Conservation (phyloP, 1,140 invertebrate genomes). For the Popillia japonica region DNA sequence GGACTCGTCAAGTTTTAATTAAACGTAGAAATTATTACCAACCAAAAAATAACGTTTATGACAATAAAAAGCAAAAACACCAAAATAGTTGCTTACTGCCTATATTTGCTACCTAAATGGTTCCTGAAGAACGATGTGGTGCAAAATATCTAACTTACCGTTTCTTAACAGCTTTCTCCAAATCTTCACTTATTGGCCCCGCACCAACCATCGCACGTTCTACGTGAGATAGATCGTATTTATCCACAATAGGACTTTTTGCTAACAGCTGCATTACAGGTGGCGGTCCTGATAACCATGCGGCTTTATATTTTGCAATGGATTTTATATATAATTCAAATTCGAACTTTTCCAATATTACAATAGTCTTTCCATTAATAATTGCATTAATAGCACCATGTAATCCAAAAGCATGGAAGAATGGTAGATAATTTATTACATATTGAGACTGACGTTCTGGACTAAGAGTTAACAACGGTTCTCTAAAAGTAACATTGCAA, state of each 20-base stretch:
- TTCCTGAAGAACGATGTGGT: background rate
- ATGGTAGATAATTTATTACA: background rate
- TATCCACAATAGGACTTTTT: conserved; percentile 69
- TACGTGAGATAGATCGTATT: conserved; percentile 64
- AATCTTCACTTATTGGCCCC: conserved; percentile 61
- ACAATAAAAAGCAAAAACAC: too few relatives aligned
- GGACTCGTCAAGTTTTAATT: too few relatives aligned
- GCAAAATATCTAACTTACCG: conserved; percentile 46
- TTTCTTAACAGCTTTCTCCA: conserved; percentile 57
- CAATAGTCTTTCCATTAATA: background rate
- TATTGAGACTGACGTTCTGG: background rate
- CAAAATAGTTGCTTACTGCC: too few relatives aligned
- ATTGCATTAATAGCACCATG: background rate
- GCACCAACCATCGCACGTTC: conserved; percentile 60
- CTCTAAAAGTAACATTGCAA: background rate
- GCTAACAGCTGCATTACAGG: conserved; percentile 71
- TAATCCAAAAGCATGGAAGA: background rate
- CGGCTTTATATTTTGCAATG: conserved; percentile 62
- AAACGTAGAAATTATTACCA: too few relatives aligned
- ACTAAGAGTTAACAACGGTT: background rate
- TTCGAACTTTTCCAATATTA: conserved; percentile 35
- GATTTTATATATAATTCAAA: conserved; percentile 37
- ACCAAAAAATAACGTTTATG: too few relatives aligned
- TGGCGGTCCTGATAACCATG: conserved; percentile 69
- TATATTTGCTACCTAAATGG: background rate